A percentile compares a stretch with the other conserved stretches of the same genome.
These are phyloP conservation scores for Nasonia longicornis DNA, from an alignment of 1,140 invertebrate species.

Conservation along the genomic window DNA sequence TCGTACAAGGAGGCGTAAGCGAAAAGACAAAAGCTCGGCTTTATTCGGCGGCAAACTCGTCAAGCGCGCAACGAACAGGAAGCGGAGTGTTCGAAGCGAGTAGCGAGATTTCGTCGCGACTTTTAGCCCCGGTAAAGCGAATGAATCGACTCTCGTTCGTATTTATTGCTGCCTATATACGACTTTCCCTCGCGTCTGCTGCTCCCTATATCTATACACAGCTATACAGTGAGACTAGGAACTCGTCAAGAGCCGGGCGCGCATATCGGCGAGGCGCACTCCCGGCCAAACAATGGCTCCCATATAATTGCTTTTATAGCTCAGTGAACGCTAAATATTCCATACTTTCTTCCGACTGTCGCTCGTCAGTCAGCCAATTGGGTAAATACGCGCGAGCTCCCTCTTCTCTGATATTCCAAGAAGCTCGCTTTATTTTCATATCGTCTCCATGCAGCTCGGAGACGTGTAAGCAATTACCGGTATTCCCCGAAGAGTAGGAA, in stretches of 20 bases:
- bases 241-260: slow-evolving; percentile 47
- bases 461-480: background rate
- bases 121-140: slow-evolving; percentile 42
- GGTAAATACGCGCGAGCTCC: slow-evolving; percentile 57
- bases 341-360: slow-evolving; percentile 63
- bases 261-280: slow-evolving; percentile 66
- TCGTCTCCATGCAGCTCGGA: background rate
- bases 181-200: slow-evolving; percentile 62
- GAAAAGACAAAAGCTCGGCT: slow-evolving; percentile 8
- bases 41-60: slow-evolving; percentile 44
- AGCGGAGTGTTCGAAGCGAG: slow-evolving; percentile 54
- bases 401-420: slow-evolving; percentile 21
- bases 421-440: slow-evolving; percentile 34
- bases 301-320: slow-evolving; percentile 70
- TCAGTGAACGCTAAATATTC: slow-evolving; percentile 69
- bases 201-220: slow-evolving; percentile 46
- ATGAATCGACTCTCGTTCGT: slow-evolving; percentile 64
- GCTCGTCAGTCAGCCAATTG: slow-evolving; percentile 60
- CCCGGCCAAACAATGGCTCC: slow-evolving; percentile 67
- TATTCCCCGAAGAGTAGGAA: background rate
- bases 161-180: slow-evolving; percentile 66
- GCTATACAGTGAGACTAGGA: slow-evolving; percentile 31
- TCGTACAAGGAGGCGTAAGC: too few species aligned
- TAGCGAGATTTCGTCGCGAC: slow-evolving; percentile 53
- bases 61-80: slow-evolving; percentile 48